A percentile compares a stretch with the other conserved stretches of the same genome.
Conservation (phyloP, 2,888 invertebrate genomes). For the Hyposoter didymator region DNA sequence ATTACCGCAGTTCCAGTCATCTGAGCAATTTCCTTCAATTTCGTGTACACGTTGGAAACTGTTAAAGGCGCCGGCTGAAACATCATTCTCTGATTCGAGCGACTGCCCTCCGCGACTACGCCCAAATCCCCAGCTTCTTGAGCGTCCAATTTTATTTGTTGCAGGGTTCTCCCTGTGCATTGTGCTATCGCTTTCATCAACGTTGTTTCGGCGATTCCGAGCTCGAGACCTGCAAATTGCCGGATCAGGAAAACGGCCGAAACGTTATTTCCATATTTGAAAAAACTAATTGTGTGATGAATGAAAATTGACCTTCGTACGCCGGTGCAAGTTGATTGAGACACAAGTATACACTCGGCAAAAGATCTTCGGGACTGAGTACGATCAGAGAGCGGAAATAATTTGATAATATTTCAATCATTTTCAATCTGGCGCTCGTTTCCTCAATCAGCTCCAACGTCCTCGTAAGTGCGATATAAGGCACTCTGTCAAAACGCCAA, state of each 20-base stretch:
- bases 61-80: constrained; percentile 92
- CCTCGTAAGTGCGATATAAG: constrained; percentile 95
- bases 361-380: constrained; percentile 94
- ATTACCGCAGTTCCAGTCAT: constrained; percentile 92
- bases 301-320: constrained; percentile 89
- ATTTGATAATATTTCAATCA: constrained; percentile 95
- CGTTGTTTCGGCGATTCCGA: constrained; percentile 97
- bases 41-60: constrained; percentile 91
- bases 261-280: not conserved
- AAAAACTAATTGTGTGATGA: not conserved
- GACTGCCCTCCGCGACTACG: constrained; percentile 93
- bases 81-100: constrained; percentile 94
- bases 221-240: constrained; percentile 87
- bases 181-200: constrained; percentile 97
- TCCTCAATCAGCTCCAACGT: constrained; percentile 96
- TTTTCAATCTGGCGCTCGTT: constrained; percentile 93
- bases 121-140: constrained; percentile 95
- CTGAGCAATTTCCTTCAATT: constrained; percentile 93
- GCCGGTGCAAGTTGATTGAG: constrained; percentile 98
- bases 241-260: not conserved
- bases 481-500: constrained; percentile 88
- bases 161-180: constrained; percentile 93
- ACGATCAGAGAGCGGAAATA: constrained; percentile 96
- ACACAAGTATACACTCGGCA: constrained; percentile 96
- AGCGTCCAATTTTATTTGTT: constrained; percentile 92